phyloP scores from a whole-genome alignment of 64 coral and sea anemone species.

The Porites australiensis region DNA sequence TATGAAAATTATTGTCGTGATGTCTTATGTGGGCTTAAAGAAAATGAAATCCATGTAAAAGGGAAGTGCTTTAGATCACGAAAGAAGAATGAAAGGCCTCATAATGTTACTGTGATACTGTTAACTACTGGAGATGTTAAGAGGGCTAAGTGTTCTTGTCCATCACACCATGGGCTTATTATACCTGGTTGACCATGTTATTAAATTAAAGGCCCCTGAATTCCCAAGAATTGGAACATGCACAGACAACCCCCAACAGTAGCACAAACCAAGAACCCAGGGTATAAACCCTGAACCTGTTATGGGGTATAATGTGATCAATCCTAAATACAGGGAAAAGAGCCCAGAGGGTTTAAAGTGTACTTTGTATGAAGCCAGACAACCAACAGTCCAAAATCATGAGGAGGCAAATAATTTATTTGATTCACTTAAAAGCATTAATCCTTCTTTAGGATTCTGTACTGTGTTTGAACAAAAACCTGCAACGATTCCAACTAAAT shows the following conservation, averaged over 20 bases:
- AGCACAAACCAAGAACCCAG: constrained; percentile 74
- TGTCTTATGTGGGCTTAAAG: neutral
- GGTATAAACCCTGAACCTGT: constrained; percentile 59
- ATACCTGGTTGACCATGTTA: constrained; percentile 70
- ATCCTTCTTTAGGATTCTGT: constrained; percentile 64
- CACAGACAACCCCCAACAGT: constrained; percentile 78
- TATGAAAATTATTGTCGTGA: constrained; percentile 62
- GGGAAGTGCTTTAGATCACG: constrained; percentile 60
- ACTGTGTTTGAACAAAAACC: constrained; percentile 34
- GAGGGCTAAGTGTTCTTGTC: constrained; percentile 63
- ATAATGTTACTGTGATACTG: constrained; percentile 6
- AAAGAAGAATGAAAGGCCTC: constrained; percentile 37
- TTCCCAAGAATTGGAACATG: constrained; percentile 70
- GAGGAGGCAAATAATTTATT: constrained; percentile 38
- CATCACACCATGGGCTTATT: constrained; percentile 70
- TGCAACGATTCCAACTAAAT: constrained; percentile 52
- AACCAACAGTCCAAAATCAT: constrained; percentile 47
- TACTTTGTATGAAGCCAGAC: constrained; percentile 69
- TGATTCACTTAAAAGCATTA: constrained; percentile 36
- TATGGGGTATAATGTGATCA: constrained; percentile 64
- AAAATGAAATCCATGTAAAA: constrained; percentile 43
- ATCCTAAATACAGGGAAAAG: constrained; percentile 49
- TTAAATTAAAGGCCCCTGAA: constrained; percentile 50
- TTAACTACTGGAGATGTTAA: constrained; percentile 43
- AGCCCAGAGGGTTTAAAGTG: constrained; percentile 33